These are phyloP conservation scores for Heteromormyrus szaboi DNA, from an alignment of 2,797 vertebrate species.

Conservation along the genomic window DNA sequence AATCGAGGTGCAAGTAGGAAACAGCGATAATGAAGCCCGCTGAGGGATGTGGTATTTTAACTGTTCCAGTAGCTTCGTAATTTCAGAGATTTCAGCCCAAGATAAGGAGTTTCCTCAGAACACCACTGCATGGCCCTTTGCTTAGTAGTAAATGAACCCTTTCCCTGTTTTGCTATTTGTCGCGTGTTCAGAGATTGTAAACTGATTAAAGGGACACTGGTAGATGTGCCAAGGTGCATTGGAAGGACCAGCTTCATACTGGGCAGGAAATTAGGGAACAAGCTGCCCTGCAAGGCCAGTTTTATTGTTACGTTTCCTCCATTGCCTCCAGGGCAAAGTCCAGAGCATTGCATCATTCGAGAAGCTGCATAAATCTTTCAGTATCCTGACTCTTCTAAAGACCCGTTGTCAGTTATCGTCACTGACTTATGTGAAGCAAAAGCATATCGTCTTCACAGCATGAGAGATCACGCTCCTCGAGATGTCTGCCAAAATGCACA, in stretches of 20 bases:
- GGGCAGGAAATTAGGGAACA: constrained; percentile 1
- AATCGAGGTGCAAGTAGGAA: constrained; percentile 6
- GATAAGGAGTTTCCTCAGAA: constrained; percentile 1
- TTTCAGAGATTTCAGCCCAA: not conserved
- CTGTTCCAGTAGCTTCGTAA: not conserved
- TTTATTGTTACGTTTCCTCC: not conserved
- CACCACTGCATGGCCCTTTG: not conserved
- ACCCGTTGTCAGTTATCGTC: not conserved
- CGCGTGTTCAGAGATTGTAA: not conserved
- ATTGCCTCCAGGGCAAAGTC: not conserved
- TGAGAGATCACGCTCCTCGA: not conserved
- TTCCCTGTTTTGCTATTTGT: constrained; percentile 8
- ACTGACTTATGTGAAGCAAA: not conserved
- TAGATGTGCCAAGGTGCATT: not conserved
- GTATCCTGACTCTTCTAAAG: not conserved
- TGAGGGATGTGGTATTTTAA: not conserved
- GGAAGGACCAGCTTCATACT: constrained; percentile 8
- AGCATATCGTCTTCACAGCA: not conserved
- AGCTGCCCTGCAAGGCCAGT: not conserved
- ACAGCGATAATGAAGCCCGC: not conserved
- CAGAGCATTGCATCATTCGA: constrained; percentile 1
- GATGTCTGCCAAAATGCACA: not conserved
- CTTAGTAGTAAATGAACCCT: not conserved
- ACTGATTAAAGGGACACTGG: not conserved
- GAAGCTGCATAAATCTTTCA: not conserved